Base-by-base conservation (phyloP, 1,140 invertebrate species). In the Mizuhopecten yessoensis region DNA sequence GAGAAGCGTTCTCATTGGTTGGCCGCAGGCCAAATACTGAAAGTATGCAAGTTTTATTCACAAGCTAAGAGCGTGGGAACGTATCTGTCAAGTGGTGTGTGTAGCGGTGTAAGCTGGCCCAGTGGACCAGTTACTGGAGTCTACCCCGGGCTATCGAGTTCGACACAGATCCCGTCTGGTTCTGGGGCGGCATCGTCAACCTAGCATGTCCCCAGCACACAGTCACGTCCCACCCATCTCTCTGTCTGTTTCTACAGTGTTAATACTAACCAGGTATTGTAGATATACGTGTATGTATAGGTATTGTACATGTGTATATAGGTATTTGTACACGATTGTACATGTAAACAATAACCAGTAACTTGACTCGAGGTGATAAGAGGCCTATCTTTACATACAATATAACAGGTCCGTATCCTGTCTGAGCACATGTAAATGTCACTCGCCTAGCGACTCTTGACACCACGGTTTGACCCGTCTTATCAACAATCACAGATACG, bases 1-100 rank as follows among this genome's bases (percentile, higher is more conserved):
- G 34, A 88, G 45, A 33, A 29, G 1, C 45, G 10, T n/a, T 34
- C 87, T 88, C 34, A 90, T 90, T 90, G 90, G 90, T 90, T 90
- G 90, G 90, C 90, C 86, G 34, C 86, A 88, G 90, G 90, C 90
- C 90, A 75, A 90, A 87, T 86, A 86, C 17, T 42, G 49, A 49
- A 87, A 87, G 45, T 88, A 90, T 36, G 49, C 75, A 34, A 23
- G 88, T 88, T 90, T 86, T 57, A 90, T 90, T 90, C 90, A 90
- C 90, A 57, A 88, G 42, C 87, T 88, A 86, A 88, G 90, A 90
- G 87, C 90, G 90, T 90, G 90, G 90, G 90, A 90, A 90, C 87
- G 88, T 39, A 29, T 49, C 23, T 90, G 89, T 90, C 89, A 90
- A 90, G 57, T 75, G 57, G 57, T 75, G 57, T 75, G 57, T 75